These are phyloP conservation scores for Astur gentilis DNA, from an alignment of 2,113 vertebrate genomes.

Conservation along the genomic window DNA sequence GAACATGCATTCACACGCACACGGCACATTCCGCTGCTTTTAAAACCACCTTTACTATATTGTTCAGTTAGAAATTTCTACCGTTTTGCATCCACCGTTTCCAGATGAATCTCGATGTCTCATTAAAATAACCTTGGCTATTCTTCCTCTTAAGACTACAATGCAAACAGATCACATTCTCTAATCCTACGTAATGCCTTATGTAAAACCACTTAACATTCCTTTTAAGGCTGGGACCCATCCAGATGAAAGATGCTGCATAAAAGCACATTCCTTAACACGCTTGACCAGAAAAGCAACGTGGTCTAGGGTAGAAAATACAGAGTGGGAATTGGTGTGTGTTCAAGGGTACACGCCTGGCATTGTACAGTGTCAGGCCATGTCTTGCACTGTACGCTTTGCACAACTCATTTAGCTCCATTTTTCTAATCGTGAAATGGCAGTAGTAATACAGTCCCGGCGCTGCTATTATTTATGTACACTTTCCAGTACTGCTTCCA, in stretches of 20 bases:
- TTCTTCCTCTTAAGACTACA: conserved; percentile 1
- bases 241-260: conserved; percentile 44
- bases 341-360: not conserved
- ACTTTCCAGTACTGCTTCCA: not conserved
- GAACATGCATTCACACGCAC: not conserved
- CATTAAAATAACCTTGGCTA: not conserved
- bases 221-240: conserved; percentile 38
- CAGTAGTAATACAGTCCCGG: not conserved
- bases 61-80: not conserved
- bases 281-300: not conserved
- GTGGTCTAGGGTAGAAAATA: not conserved
- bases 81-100: not conserved
- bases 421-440: not conserved
- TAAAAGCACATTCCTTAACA: conserved; percentile 46
- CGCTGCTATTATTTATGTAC: not conserved
- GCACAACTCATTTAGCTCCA: not conserved
- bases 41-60: not conserved
- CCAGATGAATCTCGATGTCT: not conserved
- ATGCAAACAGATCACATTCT: conserved; percentile 43
- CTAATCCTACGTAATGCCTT: conserved; percentile 42
- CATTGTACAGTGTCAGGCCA: rapidly evolving
- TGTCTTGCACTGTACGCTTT: not conserved
- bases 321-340: rapidly evolving
- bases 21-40: not conserved
- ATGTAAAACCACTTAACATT: conserved; percentile 60